Evolutionary conservation across 2,797 vertebrate genomes (phyloP), one percentile per base, ranked within the genome.

Genomic region (Myotis myotis): DNA sequence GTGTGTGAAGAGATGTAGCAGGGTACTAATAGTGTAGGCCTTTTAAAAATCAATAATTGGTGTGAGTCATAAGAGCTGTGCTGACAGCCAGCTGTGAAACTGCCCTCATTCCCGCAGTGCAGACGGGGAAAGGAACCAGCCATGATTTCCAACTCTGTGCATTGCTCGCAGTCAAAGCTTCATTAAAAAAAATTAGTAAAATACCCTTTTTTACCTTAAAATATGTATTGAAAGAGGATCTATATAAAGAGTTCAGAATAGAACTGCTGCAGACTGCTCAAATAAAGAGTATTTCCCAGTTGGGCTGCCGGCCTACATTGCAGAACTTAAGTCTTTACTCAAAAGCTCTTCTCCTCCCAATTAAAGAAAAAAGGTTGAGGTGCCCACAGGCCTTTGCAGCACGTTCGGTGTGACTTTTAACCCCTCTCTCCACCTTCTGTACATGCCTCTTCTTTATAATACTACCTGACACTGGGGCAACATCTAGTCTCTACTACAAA

Each of bases 131-230:
- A 96, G 93, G 87, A 96, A 97, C 97, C 97, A 83, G 96, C 76
- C 89, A 98, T 97, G 95, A 97, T 98, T 97, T 97, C 80, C 95
- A 97, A 97, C 96, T 97, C 97, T 89, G 96, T 97, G 95, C 96
- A 95, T 97, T 95, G 97, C 97, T 98, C 78, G 62, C 91, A 97
- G 96, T 98, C 91, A 97, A 98, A 97, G 86, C 96, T 98, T 98
- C 97, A 98, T 98, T 98, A 71, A 97, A 98, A 97, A 97, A 98
- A 98, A 98, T 97, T 98, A 98, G 97, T 98, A 96, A 98, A 98
- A 98, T 97, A 95, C 33, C 79, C 17, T 90, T 98, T 74, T 98
- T 96, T 95, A 88, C 94, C 95, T 98, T 97, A 95, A 98, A 98
- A 98, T 98, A 97, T 96, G 94, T n/a, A 97, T 98, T 97, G 89